These are phyloP conservation scores for Subacronicta megacephala DNA, from an alignment of 2,888 invertebrate species.

Conservation along the genomic window DNA sequence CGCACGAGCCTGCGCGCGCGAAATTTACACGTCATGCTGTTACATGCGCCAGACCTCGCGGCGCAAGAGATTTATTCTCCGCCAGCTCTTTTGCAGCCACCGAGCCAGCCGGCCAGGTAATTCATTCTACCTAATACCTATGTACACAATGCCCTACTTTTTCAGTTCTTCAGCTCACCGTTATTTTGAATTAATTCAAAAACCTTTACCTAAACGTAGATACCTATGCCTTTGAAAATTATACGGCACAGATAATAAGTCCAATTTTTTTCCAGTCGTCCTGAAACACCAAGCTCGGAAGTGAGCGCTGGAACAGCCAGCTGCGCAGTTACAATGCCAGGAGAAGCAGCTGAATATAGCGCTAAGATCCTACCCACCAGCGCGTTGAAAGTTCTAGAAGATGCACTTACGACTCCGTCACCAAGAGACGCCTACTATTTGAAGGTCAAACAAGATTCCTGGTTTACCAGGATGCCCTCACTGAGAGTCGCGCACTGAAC, in stretches of 20 bases:
- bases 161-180: no score
- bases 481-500: conserved; percentile 78
- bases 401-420: conserved; percentile 89
- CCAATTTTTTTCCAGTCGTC: conserved; percentile 74
- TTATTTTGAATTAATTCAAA: no score
- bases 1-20: conserved; percentile 92
- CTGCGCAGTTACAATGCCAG: conserved; percentile 87
- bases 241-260: neutral
- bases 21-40: conserved; percentile 93
- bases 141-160: no score
- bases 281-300: conserved; percentile 85
- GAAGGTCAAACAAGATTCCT: conserved; percentile 86
- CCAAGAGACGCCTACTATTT: conserved; percentile 89
- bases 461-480: conserved; percentile 88
- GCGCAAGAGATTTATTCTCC: conserved; percentile 91
- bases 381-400: conserved; percentile 90
- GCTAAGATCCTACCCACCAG: conserved; percentile 90
- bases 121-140: no score
- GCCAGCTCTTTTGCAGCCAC: conserved; percentile 84
- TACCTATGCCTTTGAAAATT: no score
- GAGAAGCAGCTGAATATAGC: conserved; percentile 91
- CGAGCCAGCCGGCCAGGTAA: conserved; percentile 84
- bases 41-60: conserved; percentile 92
- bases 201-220: no score
- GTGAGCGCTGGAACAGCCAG: conserved; percentile 79